These are phyloP conservation scores for Pycnonotus jocosus DNA, from an alignment of 2,113 vertebrate species.

Conservation along the genomic window DNA sequence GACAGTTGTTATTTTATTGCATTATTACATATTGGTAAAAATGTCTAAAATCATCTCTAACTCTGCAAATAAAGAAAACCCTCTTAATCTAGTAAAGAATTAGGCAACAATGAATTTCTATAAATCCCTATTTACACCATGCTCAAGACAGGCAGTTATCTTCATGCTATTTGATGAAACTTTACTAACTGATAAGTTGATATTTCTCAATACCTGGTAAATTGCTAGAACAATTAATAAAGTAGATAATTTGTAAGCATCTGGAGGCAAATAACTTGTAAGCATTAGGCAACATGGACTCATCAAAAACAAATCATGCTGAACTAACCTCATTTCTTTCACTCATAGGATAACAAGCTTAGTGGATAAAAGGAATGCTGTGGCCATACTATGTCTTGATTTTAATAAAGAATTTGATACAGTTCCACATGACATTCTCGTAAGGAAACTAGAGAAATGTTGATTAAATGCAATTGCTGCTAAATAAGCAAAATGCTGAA, in stretches of 20 bases:
- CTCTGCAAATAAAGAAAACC: background rate
- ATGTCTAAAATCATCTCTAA: background rate
- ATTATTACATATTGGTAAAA: background rate
- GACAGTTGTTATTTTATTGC: background rate
- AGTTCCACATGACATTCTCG: slow-evolving; percentile 34
- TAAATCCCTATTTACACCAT: background rate
- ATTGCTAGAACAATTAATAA: slow-evolving; percentile 47
- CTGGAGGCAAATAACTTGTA: slow-evolving; percentile 37
- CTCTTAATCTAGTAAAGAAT: background rate
- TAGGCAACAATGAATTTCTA: background rate
- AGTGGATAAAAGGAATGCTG: slow-evolving; percentile 23
- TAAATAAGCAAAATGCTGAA: background rate
- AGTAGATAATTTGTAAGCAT: background rate
- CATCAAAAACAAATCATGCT: slow-evolving; percentile 61
- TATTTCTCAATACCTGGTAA: background rate
- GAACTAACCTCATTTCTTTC: slow-evolving; percentile 62
- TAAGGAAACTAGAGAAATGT: background rate
- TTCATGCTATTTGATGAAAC: background rate
- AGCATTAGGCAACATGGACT: slow-evolving; percentile 23
- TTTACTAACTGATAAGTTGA: background rate
- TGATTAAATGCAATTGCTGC: background rate
- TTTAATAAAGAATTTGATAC: slow-evolving; percentile 47
- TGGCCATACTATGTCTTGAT: background rate
- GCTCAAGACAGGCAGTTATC: background rate
- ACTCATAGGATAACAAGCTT: slow-evolving; percentile 47